These are phyloP conservation scores for Plutella xylostella DNA, from an alignment of 2,888 invertebrate genomes.

Conservation along the genomic window DNA sequence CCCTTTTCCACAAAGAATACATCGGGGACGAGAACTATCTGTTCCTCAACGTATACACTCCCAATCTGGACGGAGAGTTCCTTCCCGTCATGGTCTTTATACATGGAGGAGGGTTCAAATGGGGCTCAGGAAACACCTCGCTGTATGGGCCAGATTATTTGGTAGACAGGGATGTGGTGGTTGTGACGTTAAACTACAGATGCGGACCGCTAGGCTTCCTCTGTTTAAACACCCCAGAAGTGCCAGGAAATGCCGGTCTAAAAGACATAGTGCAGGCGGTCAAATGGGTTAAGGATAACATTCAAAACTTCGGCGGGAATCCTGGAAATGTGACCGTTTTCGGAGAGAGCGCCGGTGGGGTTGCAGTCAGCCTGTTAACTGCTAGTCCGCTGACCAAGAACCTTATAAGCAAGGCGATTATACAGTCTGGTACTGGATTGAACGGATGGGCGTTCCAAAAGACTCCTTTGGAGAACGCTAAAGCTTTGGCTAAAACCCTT, in stretches of 20 bases:
- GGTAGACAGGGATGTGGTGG: constrained; percentile 67
- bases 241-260: constrained; percentile 56
- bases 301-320: constrained; percentile 53
- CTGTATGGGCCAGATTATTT: constrained; percentile 63
- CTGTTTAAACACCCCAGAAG: constrained; percentile 50
- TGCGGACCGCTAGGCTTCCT: constrained; percentile 54
- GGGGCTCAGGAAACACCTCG: constrained; percentile 61
- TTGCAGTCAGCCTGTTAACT: constrained; percentile 34
- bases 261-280: constrained; percentile 53
- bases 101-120: constrained; percentile 66
- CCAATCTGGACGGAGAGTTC: constrained; percentile 59
- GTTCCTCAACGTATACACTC: constrained; percentile 76
- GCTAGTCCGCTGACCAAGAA: constrained; percentile 47
- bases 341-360: constrained; percentile 50
- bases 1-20: constrained; percentile 41
- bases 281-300: constrained; percentile 52
- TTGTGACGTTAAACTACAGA: constrained; percentile 70
- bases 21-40: constrained; percentile 75
- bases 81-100: constrained; percentile 70
- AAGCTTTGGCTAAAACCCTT: constrained; percentile 31
- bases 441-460: constrained; percentile 33
- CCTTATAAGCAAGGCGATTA: constrained; percentile 44
- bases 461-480: constrained; percentile 43
- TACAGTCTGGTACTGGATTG: constrained; percentile 48
- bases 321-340: constrained; percentile 52